Conservation (phyloP, 2,113 vertebrate genomes). For the Redunca redunca region DNA sequence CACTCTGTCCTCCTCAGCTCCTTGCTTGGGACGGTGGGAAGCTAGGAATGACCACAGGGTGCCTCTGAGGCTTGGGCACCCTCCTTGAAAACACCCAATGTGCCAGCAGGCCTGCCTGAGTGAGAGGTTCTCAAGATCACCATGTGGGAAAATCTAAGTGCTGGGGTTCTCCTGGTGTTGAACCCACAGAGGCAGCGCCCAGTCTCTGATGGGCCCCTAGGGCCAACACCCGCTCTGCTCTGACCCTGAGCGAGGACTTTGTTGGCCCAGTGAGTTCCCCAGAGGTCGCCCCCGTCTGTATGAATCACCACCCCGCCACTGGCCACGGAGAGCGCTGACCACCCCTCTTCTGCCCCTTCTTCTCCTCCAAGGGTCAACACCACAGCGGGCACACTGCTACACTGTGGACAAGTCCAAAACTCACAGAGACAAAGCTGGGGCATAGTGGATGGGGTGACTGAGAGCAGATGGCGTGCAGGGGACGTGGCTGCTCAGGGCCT, state of each 20-base stretch:
- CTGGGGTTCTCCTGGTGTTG: background rate
- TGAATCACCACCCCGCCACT: background rate
- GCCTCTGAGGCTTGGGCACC: background rate
- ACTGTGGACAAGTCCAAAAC: conserved; percentile 39
- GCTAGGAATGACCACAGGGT: background rate
- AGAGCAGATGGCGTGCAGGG: conserved; percentile 19
- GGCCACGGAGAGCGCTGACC: background rate
- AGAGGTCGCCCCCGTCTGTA: background rate
- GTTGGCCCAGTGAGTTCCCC: too few relatives aligned
- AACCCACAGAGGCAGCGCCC: rapidly evolving
- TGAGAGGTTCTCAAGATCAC: background rate
- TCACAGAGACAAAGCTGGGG: conserved; percentile 7
- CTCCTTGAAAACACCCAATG: background rate
- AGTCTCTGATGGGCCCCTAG: rapidly evolving
- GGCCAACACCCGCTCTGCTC: background rate
- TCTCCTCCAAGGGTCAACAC: background rate
- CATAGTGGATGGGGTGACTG: background rate
- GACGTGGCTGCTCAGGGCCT: conserved; percentile 4
- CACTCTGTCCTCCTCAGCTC: background rate
- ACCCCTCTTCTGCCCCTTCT: background rate
- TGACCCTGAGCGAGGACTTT: background rate
- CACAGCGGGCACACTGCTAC: background rate
- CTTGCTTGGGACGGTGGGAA: background rate
- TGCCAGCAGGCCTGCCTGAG: background rate
- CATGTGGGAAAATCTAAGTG: background rate